Evolutionary conservation across 2,113 vertebrate species (phyloP).

Genomic region (Ophiodon elongatus): DNA sequence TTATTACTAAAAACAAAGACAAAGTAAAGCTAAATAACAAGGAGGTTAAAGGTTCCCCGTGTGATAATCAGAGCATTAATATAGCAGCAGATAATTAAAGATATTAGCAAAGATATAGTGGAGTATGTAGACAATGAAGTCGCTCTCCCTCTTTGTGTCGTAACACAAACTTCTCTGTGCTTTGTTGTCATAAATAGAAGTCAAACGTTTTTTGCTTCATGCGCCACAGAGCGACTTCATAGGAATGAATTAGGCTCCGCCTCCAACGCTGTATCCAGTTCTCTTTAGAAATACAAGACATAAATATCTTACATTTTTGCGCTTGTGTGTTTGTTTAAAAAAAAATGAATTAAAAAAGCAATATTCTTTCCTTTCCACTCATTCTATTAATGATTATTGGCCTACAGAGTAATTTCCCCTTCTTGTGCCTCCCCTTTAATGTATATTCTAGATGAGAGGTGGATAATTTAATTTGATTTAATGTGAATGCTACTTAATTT

Average conservation of each 20-base stretch:
- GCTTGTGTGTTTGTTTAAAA: too few species aligned
- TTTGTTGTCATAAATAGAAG: not conserved
- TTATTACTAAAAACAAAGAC: not conserved
- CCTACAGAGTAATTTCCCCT: not conserved
- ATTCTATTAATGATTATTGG: not conserved
- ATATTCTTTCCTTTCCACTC: not conserved
- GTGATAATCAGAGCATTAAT: not conserved
- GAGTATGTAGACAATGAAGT: not conserved
- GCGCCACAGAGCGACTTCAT: not conserved
- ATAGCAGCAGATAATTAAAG: too few species aligned
- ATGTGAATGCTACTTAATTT: constrained; percentile 1
- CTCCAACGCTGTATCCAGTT: not conserved
- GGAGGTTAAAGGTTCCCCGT: not conserved
- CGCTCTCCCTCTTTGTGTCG: not conserved
- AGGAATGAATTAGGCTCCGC: not conserved
- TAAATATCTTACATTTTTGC: too few species aligned
- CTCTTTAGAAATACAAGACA: too few species aligned
- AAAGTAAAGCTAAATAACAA: not conserved
- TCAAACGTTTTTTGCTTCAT: too few species aligned
- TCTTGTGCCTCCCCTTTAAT: not conserved
- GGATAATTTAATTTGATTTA: not conserved
- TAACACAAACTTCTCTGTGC: not conserved
- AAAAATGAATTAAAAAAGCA: not conserved
- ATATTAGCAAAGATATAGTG: not conserved
- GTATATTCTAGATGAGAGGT: not conserved